phyloP scores from a whole-genome alignment of 2,888 invertebrate species.

The Himalopsyche tibetana region DNA sequence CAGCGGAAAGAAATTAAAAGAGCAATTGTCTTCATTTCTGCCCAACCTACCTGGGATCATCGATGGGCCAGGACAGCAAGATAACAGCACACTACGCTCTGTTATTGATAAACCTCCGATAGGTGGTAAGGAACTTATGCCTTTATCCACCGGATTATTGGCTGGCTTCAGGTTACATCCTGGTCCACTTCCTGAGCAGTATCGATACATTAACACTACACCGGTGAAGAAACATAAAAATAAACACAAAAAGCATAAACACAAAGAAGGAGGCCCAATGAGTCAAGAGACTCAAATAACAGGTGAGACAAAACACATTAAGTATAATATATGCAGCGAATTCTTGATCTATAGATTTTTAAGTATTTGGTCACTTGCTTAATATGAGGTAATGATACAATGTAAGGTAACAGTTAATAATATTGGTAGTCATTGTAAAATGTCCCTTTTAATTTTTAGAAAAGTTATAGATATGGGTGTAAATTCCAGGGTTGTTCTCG shows the following conservation, averaged over 20 bases:
- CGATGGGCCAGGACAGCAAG: conserved; percentile 92
- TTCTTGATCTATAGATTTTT: neutral
- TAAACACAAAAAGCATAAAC: conserved; percentile 96
- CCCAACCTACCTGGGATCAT: conserved; percentile 96
- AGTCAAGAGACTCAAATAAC: conserved; percentile 86
- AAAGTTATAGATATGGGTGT: no score
- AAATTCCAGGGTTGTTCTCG: no score
- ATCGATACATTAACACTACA: conserved; percentile 92
- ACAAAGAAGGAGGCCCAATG: conserved; percentile 89
- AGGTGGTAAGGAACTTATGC: conserved; percentile 91
- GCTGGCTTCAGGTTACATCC: conserved; percentile 97
- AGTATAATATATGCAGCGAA: neutral
- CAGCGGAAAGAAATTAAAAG: conserved; percentile 96
- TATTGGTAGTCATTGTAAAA: no score
- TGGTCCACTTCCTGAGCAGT: conserved; percentile 97
- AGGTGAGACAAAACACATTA: conserved; percentile 70
- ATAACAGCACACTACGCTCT: conserved; percentile 92
- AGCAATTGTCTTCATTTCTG: conserved; percentile 95
- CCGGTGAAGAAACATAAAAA: conserved; percentile 96
- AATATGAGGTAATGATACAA: no score
- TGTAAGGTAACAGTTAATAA: no score
- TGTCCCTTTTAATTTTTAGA: no score
- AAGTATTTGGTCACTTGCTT: no score
- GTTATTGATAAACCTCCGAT: conserved; percentile 97
- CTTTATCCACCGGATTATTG: conserved; percentile 90